Evolutionary conservation across 2,797 vertebrate species (phyloP).

Genomic region (Sebastes oblongus): DNA sequence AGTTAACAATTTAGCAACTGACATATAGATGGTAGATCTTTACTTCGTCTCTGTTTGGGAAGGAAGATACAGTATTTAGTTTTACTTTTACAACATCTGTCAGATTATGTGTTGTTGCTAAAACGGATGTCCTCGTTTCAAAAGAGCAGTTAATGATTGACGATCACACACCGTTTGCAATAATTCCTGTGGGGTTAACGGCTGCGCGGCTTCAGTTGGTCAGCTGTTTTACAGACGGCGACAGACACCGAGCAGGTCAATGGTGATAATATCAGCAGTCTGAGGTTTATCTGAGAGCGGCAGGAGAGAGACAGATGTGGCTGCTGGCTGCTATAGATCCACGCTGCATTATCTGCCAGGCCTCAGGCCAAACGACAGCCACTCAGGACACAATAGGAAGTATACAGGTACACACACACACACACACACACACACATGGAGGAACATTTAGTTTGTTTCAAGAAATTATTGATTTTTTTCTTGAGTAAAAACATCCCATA

Average conservation of each 20-base stretch:
- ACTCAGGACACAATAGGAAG: conserved; percentile 45
- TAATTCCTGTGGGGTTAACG: background rate
- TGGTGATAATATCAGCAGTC: conserved; percentile 32
- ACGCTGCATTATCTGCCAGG: conserved; percentile 48
- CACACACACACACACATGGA: conserved; percentile 24
- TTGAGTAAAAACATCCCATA: conserved; percentile 12
- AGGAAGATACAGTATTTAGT: background rate
- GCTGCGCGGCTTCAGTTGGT: conserved; percentile 1
- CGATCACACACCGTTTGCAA: background rate
- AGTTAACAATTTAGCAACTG: too few relatives aligned
- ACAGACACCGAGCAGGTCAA: conserved; percentile 39
- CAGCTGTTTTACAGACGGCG: conserved; percentile 32
- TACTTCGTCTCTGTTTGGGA: background rate
- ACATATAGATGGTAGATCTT: background rate
- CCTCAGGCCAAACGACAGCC: conserved; percentile 49
- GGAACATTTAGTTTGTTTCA: background rate
- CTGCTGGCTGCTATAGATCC: conserved; percentile 49
- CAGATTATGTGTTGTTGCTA: too few relatives aligned
- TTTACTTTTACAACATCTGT: background rate
- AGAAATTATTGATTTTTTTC: background rate
- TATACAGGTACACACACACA: conserved; percentile 14
- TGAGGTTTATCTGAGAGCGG: conserved; percentile 24
- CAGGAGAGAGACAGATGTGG: conserved; percentile 61
- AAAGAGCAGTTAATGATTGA: conserved; percentile 28
- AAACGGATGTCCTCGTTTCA: too few relatives aligned